A percentile compares a stretch with the other conserved stretches of the same genome.
phyloP scores from a whole-genome alignment of 2,113 vertebrate species.

The Cariama cristata region DNA sequence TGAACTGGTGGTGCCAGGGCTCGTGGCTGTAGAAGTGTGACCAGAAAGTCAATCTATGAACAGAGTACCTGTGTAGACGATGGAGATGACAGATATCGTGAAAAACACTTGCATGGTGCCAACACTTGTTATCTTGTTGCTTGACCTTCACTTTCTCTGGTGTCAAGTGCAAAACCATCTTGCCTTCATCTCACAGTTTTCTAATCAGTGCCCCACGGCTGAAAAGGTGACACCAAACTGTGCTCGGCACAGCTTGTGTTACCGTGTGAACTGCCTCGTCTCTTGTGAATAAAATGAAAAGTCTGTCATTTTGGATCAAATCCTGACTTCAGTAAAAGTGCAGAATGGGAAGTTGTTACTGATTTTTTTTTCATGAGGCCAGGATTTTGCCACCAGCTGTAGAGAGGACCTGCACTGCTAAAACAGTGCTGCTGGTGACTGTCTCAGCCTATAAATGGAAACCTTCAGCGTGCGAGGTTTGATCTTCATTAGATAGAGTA shows the following conservation, averaged over 20 bases:
- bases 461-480: not conserved
- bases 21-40: not conserved
- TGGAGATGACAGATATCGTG: not conserved
- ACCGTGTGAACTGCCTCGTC: fast-evolving
- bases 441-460: not conserved
- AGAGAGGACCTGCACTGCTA: not conserved
- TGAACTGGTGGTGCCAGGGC: not conserved
- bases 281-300: not conserved
- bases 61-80: not conserved
- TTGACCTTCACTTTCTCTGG: not conserved
- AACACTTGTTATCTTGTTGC: not conserved
- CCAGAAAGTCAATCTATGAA: not conserved
- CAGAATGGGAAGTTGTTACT: not conserved
- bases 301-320: not conserved
- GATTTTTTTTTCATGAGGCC: not conserved
- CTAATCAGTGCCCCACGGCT: not conserved
- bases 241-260: not conserved
- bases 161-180: not conserved
- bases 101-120: not conserved
- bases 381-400: not conserved
- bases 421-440: not conserved
- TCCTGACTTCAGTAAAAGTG: not conserved
- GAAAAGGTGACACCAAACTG: not conserved
- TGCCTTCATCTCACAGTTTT: not conserved
- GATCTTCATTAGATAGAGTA: not conserved